Evolutionary conservation across 2,797 vertebrate genomes (phyloP).

Genomic region (Furcifer pardalis): DNA sequence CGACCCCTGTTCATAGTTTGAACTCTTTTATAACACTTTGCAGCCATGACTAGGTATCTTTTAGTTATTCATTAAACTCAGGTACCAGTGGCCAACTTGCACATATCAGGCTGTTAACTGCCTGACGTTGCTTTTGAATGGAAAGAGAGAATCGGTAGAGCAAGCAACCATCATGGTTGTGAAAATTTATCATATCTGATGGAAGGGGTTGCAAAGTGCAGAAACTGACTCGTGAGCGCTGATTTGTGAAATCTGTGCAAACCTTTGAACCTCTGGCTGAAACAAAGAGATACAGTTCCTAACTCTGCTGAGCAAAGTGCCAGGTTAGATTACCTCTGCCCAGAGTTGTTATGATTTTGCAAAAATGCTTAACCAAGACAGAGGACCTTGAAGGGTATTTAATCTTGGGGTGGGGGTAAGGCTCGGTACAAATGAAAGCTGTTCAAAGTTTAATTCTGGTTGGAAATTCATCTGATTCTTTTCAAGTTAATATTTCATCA

Average conservation of each 20-base stretch:
- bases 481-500: slow-evolving; percentile 29
- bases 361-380: slow-evolving; percentile 60
- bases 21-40: slow-evolving; percentile 78
- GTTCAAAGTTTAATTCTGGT: slow-evolving; percentile 18
- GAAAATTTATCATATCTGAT: slow-evolving; percentile 80
- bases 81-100: slow-evolving; percentile 78
- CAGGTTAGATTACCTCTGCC: slow-evolving; percentile 44
- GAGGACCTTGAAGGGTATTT: not conserved
- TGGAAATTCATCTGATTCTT: slow-evolving; percentile 35
- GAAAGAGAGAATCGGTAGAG: not conserved
- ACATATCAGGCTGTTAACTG: slow-evolving; percentile 74
- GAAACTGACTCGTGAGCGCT: slow-evolving; percentile 77
- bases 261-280: slow-evolving; percentile 74
- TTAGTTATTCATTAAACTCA: slow-evolving; percentile 83
- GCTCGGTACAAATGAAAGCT: slow-evolving; percentile 25
- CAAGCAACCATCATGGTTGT: slow-evolving; percentile 62
- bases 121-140: slow-evolving; percentile 38
- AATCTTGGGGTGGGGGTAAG: not conserved
- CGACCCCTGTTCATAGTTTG: slow-evolving; percentile 56
- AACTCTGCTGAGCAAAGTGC: slow-evolving; percentile 58
- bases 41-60: slow-evolving; percentile 74
- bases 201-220: slow-evolving; percentile 75
- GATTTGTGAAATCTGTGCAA: slow-evolving; percentile 69
- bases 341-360: slow-evolving; percentile 67
- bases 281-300: slow-evolving; percentile 71